These are phyloP conservation scores for Amyelois transitella DNA, from an alignment of 1,140 invertebrate genomes.

Conservation along the genomic window DNA sequence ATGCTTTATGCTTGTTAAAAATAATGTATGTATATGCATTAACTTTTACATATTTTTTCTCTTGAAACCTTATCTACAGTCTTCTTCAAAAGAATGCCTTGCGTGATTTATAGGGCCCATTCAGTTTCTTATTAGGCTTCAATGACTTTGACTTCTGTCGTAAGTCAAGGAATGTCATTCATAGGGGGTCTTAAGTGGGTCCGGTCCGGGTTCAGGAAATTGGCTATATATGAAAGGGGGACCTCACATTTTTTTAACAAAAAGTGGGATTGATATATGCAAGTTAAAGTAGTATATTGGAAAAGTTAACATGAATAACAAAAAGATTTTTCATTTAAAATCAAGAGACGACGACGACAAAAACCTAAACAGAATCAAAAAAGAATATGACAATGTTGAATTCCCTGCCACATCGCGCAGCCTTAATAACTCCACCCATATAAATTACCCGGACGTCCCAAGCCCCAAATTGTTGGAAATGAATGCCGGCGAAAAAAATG, in stretches of 20 bases:
- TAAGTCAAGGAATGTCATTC: background rate
- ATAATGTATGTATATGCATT: too few species aligned
- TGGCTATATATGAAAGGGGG: too few species aligned
- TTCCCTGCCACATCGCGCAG: too few species aligned
- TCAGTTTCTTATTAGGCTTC: slow-evolving; percentile 28
- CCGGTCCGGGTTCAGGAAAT: background rate
- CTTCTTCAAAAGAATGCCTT: background rate
- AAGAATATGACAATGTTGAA: too few species aligned
- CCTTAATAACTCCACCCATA: background rate
- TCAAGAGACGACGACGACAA: too few species aligned
- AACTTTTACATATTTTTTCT: slow-evolving; percentile 2
- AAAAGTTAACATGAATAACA: too few species aligned
- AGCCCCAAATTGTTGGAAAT: background rate
- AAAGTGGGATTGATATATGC: too few species aligned
- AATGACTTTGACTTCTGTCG: slow-evolving; percentile 27
- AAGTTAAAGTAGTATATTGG: too few species aligned
- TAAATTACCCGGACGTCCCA: background rate
- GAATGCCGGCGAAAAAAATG: background rate
- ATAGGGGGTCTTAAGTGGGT: background rate
- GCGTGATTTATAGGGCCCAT: slow-evolving; percentile 29
- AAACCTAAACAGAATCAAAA: too few species aligned
- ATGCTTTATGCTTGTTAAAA: too few species aligned
- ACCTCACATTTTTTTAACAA: too few species aligned
- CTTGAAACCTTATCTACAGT: background rate
- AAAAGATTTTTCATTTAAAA: too few species aligned